Percentiles rank a stretch among this genome's conserved stretches.
Conservation (phyloP, 2,113 vertebrate genomes). For the Pimephales promelas region DNA sequence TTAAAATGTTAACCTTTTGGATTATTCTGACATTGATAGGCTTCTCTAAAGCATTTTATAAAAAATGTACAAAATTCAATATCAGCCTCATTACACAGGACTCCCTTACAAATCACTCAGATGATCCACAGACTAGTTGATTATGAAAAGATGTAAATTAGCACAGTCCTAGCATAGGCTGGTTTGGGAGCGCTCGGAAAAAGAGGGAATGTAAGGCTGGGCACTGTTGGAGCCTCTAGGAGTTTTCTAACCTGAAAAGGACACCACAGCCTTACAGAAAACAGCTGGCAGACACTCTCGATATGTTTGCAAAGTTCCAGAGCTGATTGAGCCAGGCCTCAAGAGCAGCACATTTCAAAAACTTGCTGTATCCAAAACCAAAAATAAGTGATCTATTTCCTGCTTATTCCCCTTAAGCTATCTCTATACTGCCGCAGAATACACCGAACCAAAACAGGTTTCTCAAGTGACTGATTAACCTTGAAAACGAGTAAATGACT, state of each 20-base stretch:
- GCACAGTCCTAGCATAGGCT: neutral
- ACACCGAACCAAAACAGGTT: neutral
- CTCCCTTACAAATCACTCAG: neutral
- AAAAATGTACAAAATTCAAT: neutral
- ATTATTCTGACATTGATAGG: neutral
- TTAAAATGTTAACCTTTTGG: neutral
- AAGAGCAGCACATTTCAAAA: neutral
- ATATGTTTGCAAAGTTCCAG: conserved; percentile 7
- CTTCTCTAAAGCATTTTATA: neutral
- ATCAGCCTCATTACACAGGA: neutral
- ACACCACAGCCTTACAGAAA: conserved; percentile 22
- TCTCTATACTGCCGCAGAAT: neutral
- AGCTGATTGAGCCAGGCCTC: neutral
- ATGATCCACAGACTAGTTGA: neutral
- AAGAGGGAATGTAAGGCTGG: conserved; percentile 4
- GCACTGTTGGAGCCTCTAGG: neutral
- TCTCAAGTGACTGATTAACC: conserved; percentile 27
- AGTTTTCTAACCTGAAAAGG: conserved; percentile 16
- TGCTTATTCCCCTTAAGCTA: conserved; percentile 20
- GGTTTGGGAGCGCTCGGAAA: conserved; percentile 1
- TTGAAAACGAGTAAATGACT: conserved; percentile 8
- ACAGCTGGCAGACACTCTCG: neutral
- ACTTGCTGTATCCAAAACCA: conserved; percentile 17
- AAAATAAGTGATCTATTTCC: conserved; percentile 20
- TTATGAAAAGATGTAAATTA: conserved; percentile 18